Evolutionary conservation across 1,140 invertebrate species (phyloP), one percentile per base, ranked within the genome.

Genomic region (Neodiprion lecontei): DNA sequence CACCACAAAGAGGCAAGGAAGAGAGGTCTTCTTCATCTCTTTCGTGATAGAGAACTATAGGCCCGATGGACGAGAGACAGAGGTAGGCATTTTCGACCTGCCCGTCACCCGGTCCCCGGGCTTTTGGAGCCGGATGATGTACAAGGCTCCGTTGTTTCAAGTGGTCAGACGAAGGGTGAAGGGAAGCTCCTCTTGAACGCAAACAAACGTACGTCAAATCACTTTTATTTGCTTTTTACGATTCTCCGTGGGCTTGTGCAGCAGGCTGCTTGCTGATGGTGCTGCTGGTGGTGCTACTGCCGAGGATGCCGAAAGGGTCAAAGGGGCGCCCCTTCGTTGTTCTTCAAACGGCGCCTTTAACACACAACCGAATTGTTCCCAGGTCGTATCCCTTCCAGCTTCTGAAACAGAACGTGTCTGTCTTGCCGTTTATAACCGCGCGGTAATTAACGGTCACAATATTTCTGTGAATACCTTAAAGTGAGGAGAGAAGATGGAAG

Each of bases 221-320:
- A 61, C n/a, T 61, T 61, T 61, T 61, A 61, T 61, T 61, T 61
- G 53, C 53, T 61, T 61, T 61, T 61, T 61, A 61, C 53, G 53
- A 61, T 61, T 61, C 53, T 61, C 11, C n/a, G 53, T 8, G 53
- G 53, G n/a, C 53, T 61, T 40, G 28, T 40, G 28, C 28, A 40
- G 28, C 28, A 40, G 28, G 28, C 28, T 40, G 28, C 28, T 40
- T 40, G 28, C 28, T 40, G 28, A 1, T 40, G 28, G 28, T 40
- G 28, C 28, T 40, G 28, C 28, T 40, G 28, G 2, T 40, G 28
- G 2, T 40, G 28, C 28, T 12, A 4, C 53, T 61, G 53, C 53
- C 9, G 53, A 61, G 53, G 53, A 61, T 61, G 3, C 53, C 53
- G 53, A 61, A 61, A 61, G 53, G 53, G 53, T 61, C 53, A 61